Evolutionary conservation across 2,797 vertebrate species (phyloP).

Genomic region (Pangasius krempfi): DNA sequence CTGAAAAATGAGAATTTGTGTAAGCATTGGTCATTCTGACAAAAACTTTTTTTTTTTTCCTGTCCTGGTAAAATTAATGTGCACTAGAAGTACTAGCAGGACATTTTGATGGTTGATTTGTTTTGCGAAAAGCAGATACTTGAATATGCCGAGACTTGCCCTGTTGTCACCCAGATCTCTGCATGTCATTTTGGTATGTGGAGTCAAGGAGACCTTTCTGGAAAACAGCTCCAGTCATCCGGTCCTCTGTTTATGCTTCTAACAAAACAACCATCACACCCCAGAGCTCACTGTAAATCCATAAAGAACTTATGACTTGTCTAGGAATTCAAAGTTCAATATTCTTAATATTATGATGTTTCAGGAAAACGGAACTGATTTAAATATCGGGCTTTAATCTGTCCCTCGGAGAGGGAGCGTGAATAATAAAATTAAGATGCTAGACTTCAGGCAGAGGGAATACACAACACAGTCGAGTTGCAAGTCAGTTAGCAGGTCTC

Average conservation of each 20-base stretch:
- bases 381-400: neutral
- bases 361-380: neutral
- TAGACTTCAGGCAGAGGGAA: neutral
- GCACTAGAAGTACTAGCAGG: neutral
- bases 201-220: neutral
- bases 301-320: neutral
- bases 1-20: neutral
- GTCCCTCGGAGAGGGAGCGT: neutral
- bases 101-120: conserved; percentile 13
- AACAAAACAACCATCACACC: neutral
- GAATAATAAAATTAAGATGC: neutral
- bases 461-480: neutral
- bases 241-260: neutral
- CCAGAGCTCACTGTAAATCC: neutral
- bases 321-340: neutral
- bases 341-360: neutral
- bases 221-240: neutral
- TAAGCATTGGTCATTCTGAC: neutral
- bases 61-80: neutral
- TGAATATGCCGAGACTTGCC: neutral
- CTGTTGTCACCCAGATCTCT: neutral
- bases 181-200: neutral
- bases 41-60: neutral
- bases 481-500: neutral
- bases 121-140: neutral